Evolutionary conservation across 2,113 vertebrate species (phyloP).

Genomic region (Athene noctua): DNA sequence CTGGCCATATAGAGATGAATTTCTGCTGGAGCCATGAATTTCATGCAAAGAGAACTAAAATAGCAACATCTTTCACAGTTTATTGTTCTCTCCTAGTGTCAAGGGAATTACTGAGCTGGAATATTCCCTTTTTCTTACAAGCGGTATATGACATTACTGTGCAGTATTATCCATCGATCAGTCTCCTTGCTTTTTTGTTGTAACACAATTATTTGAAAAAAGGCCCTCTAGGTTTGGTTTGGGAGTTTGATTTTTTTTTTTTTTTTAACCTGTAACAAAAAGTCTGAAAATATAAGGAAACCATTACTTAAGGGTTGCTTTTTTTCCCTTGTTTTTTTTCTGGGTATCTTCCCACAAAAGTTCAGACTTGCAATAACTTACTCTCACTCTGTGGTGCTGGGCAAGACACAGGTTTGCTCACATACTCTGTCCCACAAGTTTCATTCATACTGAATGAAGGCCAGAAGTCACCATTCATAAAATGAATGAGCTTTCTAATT

Average conservation of each 20-base stretch:
- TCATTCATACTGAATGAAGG: background rate
- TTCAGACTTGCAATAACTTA: background rate
- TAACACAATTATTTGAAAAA: background rate
- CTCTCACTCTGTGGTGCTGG: background rate
- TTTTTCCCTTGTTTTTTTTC: background rate
- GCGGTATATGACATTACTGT: background rate
- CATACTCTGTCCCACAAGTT: background rate
- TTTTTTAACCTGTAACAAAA: background rate
- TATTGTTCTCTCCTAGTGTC: background rate
- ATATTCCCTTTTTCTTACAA: background rate
- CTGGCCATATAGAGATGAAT: background rate
- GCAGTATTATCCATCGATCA: background rate
- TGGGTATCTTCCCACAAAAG: background rate
- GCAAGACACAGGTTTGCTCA: background rate
- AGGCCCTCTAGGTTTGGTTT: background rate
- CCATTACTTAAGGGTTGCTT: rapidly evolving
- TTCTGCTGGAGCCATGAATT: background rate
- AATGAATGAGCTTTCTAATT: background rate
- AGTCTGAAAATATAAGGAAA: background rate
- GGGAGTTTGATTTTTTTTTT: background rate
- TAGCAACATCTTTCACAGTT: background rate
- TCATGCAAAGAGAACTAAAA: constrained; percentile 1
- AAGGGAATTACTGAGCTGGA: background rate
- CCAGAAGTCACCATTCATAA: background rate
- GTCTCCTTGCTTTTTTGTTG: background rate